Percentiles rank a stretch among this genome's conserved stretches.
phyloP scores from a whole-genome alignment of 2,113 vertebrate species.

The Eubucco bourcierii region DNA sequence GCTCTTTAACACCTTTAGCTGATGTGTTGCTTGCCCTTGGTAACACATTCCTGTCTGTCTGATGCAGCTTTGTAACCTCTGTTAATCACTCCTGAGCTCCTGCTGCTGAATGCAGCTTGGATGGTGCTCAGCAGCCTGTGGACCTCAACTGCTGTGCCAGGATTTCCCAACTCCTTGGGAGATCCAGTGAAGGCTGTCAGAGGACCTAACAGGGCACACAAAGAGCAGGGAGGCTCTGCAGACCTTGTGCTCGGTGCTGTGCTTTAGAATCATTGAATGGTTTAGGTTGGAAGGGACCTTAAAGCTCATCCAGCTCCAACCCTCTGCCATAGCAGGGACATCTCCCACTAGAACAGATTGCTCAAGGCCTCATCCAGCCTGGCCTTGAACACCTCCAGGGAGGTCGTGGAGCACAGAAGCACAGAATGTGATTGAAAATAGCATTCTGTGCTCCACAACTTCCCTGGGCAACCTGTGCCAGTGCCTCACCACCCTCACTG shows the following conservation, averaged over 20 bases:
- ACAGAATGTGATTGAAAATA: too few species aligned
- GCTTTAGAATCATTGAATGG: too few species aligned
- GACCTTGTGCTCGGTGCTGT: neutral
- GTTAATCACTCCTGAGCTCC: neutral
- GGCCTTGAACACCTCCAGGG: too few species aligned
- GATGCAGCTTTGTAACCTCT: neutral
- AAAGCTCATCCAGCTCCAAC: too few species aligned
- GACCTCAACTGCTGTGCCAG: neutral
- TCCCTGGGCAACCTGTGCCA: too few species aligned
- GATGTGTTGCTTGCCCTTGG: conserved; percentile 12
- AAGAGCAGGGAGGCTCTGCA: neutral
- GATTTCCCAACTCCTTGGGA: neutral
- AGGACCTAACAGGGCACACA: rapidly evolving
- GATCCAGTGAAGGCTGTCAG: rapidly evolving
- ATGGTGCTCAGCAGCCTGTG: neutral
- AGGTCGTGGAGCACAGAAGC: too few species aligned
- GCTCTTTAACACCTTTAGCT: conserved; percentile 20
- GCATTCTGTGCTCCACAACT: too few species aligned
- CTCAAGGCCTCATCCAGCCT: too few species aligned
- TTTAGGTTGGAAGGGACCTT: too few species aligned
- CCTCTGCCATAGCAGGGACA: too few species aligned
- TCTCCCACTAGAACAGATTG: too few species aligned
- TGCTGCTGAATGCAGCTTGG: rapidly evolving
- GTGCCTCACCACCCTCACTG: too few species aligned
- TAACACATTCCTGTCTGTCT: neutral